Base-by-base conservation (phyloP, 2,888 invertebrate genomes). In the Chrysolina oricalcia region DNA sequence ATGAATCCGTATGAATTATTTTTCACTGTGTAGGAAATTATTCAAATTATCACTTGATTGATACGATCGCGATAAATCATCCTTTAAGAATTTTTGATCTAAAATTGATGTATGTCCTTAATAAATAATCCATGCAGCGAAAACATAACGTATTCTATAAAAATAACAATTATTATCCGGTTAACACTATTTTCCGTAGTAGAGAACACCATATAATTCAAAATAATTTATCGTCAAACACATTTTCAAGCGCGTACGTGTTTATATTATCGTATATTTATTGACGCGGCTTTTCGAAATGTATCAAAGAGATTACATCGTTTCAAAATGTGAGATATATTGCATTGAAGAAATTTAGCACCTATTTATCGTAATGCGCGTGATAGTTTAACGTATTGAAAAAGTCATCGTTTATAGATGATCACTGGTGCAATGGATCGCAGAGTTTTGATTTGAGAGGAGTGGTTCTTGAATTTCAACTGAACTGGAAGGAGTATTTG, bases 231-330 rank as follows among this genome's bases (percentile, higher is more conserved):
- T 75, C 50, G 65, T 48, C 46, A 72, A 59, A 41, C 72, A 65
- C 41, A 59, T 75, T 75, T 72, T 72, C 70, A 59, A 35, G 66
- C 46, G 70, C 67, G 73, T 73, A 70, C 50, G 63, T 73, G 70
- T 73, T 50, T 73, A 67, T 67, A 71, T 74, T 71, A 74, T 74
- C 70, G 71, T 59, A 56, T 66, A 53, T 73, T 66, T 76, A 76
- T 76, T 73, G 76, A 70, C 73, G 70, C 62, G 59, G 76, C 73
- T 72, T 70, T 76, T 76, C 70, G 59, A 67, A 76, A 76, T 73
- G 73, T 70, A 73, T 73, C 63, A 43, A 70, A 76, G 66, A 67
- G 76, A 76, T 76, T 73, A 76, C 67, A 76, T 63, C 73, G 70
- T 41, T 73, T 76, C 70, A 67, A 73, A 76, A 73, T 62, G 76